Percentiles rank a stretch among this genome's conserved stretches.
These are phyloP conservation scores for Heterochromis multidens DNA, from an alignment of 2,113 vertebrate genomes.

Conservation along the genomic window DNA sequence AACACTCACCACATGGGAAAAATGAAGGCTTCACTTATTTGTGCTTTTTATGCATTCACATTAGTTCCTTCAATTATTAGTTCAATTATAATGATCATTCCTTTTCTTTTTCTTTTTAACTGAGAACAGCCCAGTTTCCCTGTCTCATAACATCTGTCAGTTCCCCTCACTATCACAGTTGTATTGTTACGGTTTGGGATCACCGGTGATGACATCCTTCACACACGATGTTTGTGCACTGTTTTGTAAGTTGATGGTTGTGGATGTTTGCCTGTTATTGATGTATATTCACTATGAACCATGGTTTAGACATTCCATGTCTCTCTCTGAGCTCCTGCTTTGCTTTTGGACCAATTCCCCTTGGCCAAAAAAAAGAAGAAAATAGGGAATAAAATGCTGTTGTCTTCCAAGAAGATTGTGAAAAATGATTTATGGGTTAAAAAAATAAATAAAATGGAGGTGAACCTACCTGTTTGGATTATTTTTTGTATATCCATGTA, in stretches of 20 bases:
- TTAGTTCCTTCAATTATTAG: not conserved
- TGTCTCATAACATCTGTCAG: not conserved
- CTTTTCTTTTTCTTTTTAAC: not conserved
- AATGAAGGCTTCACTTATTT: conserved; percentile 34
- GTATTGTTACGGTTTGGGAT: conserved; percentile 31
- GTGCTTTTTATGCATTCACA: not conserved
- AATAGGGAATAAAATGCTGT: conserved; percentile 65
- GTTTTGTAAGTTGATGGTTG: conserved; percentile 57
- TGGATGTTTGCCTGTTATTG: conserved; percentile 51
- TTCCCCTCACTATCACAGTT: not conserved
- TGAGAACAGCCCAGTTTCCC: not conserved
- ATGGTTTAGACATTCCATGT: conserved; percentile 66
- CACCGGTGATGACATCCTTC: conserved; percentile 11
- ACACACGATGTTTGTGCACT: conserved; percentile 53
- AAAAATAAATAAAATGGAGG: conserved; percentile 63
- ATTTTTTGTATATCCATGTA: not conserved
- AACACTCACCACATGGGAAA: conserved; percentile 36
- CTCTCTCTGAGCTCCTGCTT: conserved; percentile 67
- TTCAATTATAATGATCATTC: not conserved
- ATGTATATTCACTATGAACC: conserved; percentile 46
- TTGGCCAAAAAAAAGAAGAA: conserved; percentile 65
- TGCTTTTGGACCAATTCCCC: conserved; percentile 72
- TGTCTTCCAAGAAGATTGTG: conserved; percentile 83
- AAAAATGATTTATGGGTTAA: conserved; percentile 68
- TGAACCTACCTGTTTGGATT: conserved; percentile 7